Conservation (phyloP, 2,113 vertebrate genomes). For the Cyanoramphus novaezelandiae region DNA sequence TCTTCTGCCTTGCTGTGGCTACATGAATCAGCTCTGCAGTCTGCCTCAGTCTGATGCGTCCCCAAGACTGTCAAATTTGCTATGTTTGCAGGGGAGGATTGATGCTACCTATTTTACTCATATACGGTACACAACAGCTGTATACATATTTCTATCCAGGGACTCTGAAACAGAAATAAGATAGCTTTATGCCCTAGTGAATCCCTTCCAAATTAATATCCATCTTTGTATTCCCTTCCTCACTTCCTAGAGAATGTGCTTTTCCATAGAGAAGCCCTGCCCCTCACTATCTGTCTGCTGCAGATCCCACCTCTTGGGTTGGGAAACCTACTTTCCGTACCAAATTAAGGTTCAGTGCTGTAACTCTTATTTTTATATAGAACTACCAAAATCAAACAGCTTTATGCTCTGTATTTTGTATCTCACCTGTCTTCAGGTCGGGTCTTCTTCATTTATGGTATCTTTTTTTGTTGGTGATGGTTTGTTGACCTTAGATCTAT, state of each 20-base stretch:
- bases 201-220: neutral
- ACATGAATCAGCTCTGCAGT: neutral
- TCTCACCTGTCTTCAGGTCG: neutral
- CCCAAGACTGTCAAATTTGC: neutral
- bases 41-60: neutral
- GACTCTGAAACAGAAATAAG: neutral
- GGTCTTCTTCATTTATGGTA: neutral
- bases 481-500: neutral
- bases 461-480: neutral
- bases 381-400: neutral
- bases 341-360: neutral
- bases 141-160: neutral
- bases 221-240: neutral
- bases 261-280: neutral
- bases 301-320: neutral
- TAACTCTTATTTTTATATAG: neutral
- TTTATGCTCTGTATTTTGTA: neutral
- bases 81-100: accelerated
- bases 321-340: neutral
- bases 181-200: neutral
- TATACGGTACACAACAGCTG: neutral
- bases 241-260: neutral
- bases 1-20: no score
- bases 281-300: neutral
- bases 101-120: neutral